These are phyloP conservation scores for Cephalotes varians DNA, from an alignment of 2,888 invertebrate species.

Conservation along the genomic window DNA sequence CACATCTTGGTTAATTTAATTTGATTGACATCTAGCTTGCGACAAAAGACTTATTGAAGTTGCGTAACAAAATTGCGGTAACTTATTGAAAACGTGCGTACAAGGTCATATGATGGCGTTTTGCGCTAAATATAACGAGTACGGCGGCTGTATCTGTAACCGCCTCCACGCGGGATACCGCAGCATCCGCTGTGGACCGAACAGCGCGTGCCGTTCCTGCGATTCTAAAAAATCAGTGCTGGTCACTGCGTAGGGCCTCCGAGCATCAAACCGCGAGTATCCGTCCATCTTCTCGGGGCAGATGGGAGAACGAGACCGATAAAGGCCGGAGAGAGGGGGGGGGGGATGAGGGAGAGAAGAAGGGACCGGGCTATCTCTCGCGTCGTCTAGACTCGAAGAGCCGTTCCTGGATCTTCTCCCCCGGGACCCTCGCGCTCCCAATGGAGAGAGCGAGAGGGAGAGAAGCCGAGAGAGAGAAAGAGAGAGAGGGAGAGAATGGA, in stretches of 20 bases:
- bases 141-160: background rate
- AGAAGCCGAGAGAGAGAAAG: constrained; percentile 6
- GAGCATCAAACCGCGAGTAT: constrained; percentile 45
- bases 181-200: constrained; percentile 5
- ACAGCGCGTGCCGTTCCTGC: background rate
- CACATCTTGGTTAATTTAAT: background rate
- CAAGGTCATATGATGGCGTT: background rate
- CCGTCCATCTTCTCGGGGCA: constrained; percentile 66
- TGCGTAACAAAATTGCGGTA: too few relatives aligned
- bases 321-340: constrained; percentile 43
- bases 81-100: background rate
- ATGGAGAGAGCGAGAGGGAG: constrained; percentile 38
- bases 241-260: constrained; percentile 24
- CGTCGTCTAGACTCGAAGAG: constrained; percentile 78
- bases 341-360: background rate
- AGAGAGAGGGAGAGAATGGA: constrained; percentile 56
- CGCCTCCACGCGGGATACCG: background rate
- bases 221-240: background rate
- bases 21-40: background rate
- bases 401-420: constrained; percentile 80
- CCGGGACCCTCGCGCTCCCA: constrained; percentile 69
- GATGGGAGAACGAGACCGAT: constrained; percentile 61
- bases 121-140: background rate
- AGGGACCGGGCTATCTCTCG: constrained; percentile 68
- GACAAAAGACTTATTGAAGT: too few relatives aligned